These are phyloP conservation scores for Oncorhynchus nerka DNA, from an alignment of 2,113 vertebrate species.

Conservation along the genomic window DNA sequence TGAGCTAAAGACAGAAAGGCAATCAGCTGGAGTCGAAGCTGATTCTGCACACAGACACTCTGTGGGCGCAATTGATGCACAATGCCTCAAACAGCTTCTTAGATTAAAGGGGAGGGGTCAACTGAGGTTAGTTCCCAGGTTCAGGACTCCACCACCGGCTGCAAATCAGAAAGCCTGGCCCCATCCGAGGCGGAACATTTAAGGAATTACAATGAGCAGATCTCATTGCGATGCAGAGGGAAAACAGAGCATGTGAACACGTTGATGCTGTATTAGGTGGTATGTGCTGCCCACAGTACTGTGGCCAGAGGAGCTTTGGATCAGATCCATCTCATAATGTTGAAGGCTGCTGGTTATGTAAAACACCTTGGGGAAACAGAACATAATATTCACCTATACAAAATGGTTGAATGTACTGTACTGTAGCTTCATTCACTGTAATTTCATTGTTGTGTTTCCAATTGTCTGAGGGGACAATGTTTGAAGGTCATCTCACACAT, in stretches of 20 bases:
- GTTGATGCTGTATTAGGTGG: neutral
- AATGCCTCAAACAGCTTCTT: neutral
- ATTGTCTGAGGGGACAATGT: neutral
- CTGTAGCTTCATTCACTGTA: neutral
- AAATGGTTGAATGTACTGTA: neutral
- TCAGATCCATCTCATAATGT: neutral
- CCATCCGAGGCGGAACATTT: neutral
- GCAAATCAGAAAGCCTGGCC: neutral
- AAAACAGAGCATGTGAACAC: neutral
- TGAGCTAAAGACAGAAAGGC: neutral
- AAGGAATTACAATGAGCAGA: neutral
- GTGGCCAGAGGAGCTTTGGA: neutral
- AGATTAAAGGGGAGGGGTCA: neutral
- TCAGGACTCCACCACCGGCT: neutral
- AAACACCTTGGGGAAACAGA: neutral
- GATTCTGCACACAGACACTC: neutral
- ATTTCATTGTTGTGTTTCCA: neutral
- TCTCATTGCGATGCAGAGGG: neutral
- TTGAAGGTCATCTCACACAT: neutral
- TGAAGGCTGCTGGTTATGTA: neutral
- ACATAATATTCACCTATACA: neutral
- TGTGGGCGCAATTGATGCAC: slow-evolving; percentile 8
- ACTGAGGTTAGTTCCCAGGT: neutral
- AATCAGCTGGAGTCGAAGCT: slow-evolving; percentile 17
- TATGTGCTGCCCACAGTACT: neutral